Base-by-base conservation (phyloP, 2,888 invertebrate genomes). In the Cotesia congregata region DNA sequence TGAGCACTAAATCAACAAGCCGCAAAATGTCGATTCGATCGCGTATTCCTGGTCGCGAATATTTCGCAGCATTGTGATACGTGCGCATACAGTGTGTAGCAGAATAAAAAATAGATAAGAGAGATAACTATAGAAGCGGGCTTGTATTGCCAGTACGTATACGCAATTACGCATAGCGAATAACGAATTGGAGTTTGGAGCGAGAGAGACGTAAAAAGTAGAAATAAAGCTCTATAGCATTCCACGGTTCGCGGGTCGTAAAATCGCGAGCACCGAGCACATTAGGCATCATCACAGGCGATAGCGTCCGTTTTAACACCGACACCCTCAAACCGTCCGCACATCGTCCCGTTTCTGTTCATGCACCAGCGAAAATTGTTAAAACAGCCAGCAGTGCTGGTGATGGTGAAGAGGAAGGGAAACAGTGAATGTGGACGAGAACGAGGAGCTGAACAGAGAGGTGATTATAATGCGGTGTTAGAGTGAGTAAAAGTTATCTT, bases 221-320 rank as follows among this genome's bases (percentile, higher is more conserved):
- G 50, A 67, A 30, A 17, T 15, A 71, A 39, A 68, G 30, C 38
- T n/a, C 12, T 39, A 20, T 60, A 41, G 17, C 67, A 61, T 30
- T 30, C 12, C 67, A 30, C 30, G 78, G 61, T 59, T 17, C 72
- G 75, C 50, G 68, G 83, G 83, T 85, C 85, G 85, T 85, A 83
- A 83, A 83, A 84, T 84, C 82, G 81, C 78, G 81, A 82, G 78
- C 79, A 72, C 77, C 76, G 79, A 76, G 80, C 30, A 78, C 79
- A 82, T 82, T 80, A 83, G 84, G 83, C 83, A 84, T 85, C 83
- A 86, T 86, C 84, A 84, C 83, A 75, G 76, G 72, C 84, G 82
- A 83, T 83, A 86, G 85, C 83, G 83, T 83, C 67, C 84, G 82
- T 83, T 86, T 85, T 81, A 77, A 74, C 84, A 77, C 82, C 82